These are phyloP conservation scores for Corythornis vintsioides DNA, from an alignment of 2,113 vertebrate species.

Conservation along the genomic window DNA sequence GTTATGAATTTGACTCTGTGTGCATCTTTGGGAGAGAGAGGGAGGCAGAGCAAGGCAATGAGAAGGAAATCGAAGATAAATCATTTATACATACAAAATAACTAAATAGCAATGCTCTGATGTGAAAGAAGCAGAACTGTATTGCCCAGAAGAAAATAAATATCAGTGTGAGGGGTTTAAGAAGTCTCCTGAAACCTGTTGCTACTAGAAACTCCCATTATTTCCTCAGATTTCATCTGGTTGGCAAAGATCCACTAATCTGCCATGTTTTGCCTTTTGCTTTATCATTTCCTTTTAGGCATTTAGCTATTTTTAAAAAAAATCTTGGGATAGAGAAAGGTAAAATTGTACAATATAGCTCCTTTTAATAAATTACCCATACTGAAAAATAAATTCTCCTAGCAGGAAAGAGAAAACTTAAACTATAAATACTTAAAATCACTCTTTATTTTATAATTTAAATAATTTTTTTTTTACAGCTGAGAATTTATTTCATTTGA, in stretches of 20 bases:
- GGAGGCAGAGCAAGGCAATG: not conserved
- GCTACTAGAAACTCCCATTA: not conserved
- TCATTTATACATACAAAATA: slow-evolving; percentile 16
- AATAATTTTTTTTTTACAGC: not conserved
- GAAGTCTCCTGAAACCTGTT: slow-evolving; percentile 29
- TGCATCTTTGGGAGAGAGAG: slow-evolving; percentile 32
- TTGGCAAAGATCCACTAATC: not conserved
- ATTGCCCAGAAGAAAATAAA: not conserved
- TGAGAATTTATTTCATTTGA: not conserved
- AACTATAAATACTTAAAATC: not conserved
- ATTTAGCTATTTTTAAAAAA: not conserved
- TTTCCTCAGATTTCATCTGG: not conserved
- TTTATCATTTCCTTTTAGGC: not conserved
- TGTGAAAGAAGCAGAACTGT: not conserved
- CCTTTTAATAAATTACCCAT: not conserved
- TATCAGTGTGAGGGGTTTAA: not conserved
- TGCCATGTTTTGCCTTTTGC: not conserved
- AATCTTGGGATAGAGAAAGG: not conserved
- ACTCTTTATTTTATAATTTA: not conserved
- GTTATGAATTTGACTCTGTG: slow-evolving; percentile 57
- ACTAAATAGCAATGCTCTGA: not conserved
- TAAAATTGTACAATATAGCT: not conserved
- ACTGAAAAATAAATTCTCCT: not conserved
- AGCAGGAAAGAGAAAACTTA: not conserved
- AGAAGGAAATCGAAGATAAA: not conserved